These are phyloP conservation scores for Oopsacas minuta DNA, from an alignment of 37 sponge, comb jelly and placozoan species.

Conservation along the genomic window DNA sequence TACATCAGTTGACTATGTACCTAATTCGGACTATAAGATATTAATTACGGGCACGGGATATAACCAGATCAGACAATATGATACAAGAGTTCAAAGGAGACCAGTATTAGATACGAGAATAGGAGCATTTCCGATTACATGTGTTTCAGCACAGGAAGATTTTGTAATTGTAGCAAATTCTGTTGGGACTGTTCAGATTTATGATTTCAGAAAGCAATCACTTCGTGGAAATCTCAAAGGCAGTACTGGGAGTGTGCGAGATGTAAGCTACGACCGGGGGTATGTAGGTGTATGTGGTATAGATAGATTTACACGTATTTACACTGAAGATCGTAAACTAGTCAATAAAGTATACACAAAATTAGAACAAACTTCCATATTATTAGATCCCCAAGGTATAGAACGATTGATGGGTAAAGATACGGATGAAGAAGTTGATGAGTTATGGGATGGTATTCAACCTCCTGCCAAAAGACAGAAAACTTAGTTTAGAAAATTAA, in stretches of 20 bases:
- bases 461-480: background rate
- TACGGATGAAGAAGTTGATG: background rate
- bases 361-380: background rate
- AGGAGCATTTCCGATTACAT: background rate
- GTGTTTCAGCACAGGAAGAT: background rate
- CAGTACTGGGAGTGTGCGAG: background rate
- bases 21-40: background rate
- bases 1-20: background rate
- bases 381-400: background rate
- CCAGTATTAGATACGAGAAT: background rate
- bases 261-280: background rate
- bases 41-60: background rate
- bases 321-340: background rate
- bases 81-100: background rate
- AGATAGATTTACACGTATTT: background rate
- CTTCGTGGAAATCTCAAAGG: background rate
- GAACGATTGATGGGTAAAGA: background rate
- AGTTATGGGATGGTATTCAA: background rate
- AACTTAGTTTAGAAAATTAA: too few relatives aligned
- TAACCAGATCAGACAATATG: background rate
- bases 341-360: conserved; percentile 3
- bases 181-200: background rate
- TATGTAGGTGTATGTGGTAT: background rate
- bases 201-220: background rate
- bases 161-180: background rate